These are phyloP conservation scores for Drosophila pseudotalamancana DNA, from an alignment of 2,888 invertebrate species.

Conservation along the genomic window DNA sequence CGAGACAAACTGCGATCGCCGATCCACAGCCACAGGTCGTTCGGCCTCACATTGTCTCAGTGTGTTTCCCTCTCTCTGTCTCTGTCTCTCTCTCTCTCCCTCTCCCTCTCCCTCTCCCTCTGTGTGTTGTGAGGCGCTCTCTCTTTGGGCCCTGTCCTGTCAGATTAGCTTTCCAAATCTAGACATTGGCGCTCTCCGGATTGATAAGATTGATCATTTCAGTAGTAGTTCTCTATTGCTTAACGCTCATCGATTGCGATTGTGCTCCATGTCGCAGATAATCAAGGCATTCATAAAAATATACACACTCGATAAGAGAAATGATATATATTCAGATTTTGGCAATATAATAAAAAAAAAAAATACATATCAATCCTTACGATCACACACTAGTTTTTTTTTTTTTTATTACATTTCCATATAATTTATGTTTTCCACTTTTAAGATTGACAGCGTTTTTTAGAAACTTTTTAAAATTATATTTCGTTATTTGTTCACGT, in stretches of 20 bases:
- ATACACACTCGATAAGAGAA: neutral
- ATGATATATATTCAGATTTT: no score
- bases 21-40: constrained; percentile 11
- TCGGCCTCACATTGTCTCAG: constrained; percentile 7
- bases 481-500: constrained; percentile 26
- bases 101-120: neutral
- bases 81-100: no score
- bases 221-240: constrained; percentile 5
- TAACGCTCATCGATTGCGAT: constrained; percentile 29
- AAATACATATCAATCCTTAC: neutral
- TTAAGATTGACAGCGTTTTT: neutral
- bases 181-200: constrained; percentile 15
- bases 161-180: neutral
- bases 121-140: neutral
- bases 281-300: constrained; percentile 9
- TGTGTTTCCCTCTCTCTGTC: neutral
- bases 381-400: no score
- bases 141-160: constrained; percentile 47
- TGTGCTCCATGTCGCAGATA: constrained; percentile 3
- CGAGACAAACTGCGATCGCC: constrained; percentile 54
- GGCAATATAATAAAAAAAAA: neutral
- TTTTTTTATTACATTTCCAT: neutral
- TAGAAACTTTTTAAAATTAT: neutral
- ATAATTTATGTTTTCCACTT: neutral
- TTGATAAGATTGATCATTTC: constrained; percentile 46